A percentile compares a stretch with the other conserved stretches of the same genome.
Evolutionary conservation across 2,113 vertebrate genomes (phyloP).

Genomic region (Corythornis madagascariensis): DNA sequence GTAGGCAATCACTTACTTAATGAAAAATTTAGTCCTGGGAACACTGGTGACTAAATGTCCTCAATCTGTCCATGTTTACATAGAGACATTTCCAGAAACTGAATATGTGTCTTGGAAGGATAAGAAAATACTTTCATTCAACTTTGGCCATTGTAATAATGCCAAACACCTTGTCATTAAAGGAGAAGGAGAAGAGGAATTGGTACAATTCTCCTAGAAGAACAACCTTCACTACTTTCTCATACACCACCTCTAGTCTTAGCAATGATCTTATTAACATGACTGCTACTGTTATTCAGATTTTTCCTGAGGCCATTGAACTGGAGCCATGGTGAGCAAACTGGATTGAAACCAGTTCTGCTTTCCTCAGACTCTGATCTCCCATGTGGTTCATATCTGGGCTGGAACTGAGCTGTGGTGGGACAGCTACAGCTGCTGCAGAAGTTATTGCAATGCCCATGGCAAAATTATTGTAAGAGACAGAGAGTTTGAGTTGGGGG

Average conservation of each 20-base stretch:
- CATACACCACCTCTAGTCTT: background rate
- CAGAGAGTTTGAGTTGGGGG: background rate
- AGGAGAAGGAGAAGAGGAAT: background rate
- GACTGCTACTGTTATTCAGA: background rate
- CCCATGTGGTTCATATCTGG: background rate
- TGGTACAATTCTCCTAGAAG: background rate
- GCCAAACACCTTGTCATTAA: background rate
- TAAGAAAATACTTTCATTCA: background rate
- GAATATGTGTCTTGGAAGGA: background rate
- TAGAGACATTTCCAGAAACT: background rate
- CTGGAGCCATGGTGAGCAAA: background rate
- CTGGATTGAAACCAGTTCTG: slow-evolving; percentile 8
- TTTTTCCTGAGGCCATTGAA: background rate
- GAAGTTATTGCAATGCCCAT: background rate
- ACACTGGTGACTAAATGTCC: background rate
- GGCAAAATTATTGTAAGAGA: background rate
- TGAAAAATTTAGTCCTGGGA: background rate
- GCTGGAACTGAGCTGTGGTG: background rate
- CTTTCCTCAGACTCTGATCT: background rate
- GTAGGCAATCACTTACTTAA: background rate
- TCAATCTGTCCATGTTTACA: background rate
- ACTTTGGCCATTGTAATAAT: background rate
- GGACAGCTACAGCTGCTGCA: background rate
- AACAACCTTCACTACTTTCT: background rate
- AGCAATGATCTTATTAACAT: background rate